Percentiles rank a stretch among this genome's conserved stretches.
Evolutionary conservation across 2,888 invertebrate species (phyloP).

Genomic region (Metopia argyrocephala): DNA sequence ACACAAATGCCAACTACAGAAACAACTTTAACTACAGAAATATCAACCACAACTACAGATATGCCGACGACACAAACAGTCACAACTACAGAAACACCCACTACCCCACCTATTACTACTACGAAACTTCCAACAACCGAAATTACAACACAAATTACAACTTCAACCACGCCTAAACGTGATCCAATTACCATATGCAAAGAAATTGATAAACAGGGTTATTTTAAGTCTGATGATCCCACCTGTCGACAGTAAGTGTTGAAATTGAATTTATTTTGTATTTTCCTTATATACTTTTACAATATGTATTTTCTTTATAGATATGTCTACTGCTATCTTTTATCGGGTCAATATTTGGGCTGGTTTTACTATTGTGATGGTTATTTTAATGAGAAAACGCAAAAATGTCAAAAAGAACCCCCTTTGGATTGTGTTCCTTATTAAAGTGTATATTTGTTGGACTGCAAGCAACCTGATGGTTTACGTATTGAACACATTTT

Average conservation of each 20-base stretch:
- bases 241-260: slow-evolving; percentile 66
- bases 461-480: slow-evolving; percentile 25
- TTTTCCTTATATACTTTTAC: background rate
- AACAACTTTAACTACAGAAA: background rate
- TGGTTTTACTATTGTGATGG: slow-evolving; percentile 59
- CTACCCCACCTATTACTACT: background rate
- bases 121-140: too few relatives aligned
- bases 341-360: slow-evolving; percentile 68
- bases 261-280: background rate
- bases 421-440: slow-evolving; percentile 58
- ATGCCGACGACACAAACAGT: slow-evolving; percentile 1
- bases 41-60: slow-evolving; percentile 11
- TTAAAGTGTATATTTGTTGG: background rate
- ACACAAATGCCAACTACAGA: background rate
- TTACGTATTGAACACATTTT: slow-evolving; percentile 10
- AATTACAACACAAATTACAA: slow-evolving; percentile 1
- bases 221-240: slow-evolving; percentile 58
- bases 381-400: slow-evolving; percentile 62
- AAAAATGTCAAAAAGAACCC: slow-evolving; percentile 57
- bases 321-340: slow-evolving; percentile 65
- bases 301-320: slow-evolving; percentile 50
- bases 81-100: slow-evolving; percentile 1
- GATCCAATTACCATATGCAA: slow-evolving; percentile 61
- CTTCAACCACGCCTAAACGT: slow-evolving; percentile 12
- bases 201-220: slow-evolving; percentile 35